Conservation (phyloP, 2,797 vertebrate species). For the Eospalax fontanierii region DNA sequence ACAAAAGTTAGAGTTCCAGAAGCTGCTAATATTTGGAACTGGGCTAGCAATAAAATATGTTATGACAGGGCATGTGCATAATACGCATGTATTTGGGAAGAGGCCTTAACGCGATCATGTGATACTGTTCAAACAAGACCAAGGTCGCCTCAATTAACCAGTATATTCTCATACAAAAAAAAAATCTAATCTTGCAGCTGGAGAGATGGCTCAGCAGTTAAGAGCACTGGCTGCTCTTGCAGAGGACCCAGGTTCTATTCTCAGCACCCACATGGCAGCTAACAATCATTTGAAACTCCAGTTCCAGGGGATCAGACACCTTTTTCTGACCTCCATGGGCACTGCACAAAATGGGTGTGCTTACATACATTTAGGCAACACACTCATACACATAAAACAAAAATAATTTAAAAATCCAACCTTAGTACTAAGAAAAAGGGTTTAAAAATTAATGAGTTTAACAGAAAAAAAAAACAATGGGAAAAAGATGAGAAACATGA, state of each 20-base stretch:
- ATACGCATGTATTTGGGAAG: not conserved
- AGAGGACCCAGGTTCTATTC: no score
- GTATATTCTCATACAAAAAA: not conserved
- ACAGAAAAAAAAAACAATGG: slow-evolving; percentile 11
- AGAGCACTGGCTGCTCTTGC: no score
- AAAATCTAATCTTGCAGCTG: no score
- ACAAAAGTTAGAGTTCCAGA: slow-evolving; percentile 35
- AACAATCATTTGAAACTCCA: no score
- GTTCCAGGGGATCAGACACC: no score
- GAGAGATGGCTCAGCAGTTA: no score
- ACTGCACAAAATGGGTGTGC: no score
- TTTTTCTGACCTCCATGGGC: no score
- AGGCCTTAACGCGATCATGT: not conserved
- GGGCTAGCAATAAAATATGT: not conserved
- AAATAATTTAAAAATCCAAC: not conserved
- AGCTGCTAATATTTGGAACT: slow-evolving; percentile 44
- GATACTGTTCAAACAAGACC: slow-evolving; percentile 32
- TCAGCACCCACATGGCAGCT: no score
- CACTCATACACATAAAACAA: not conserved
- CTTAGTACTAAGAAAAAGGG: not conserved
- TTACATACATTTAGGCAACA: no score
- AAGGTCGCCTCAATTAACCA: slow-evolving; percentile 41
- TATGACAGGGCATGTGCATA: not conserved
- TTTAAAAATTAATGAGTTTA: slow-evolving; percentile 3
- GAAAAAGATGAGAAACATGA: slow-evolving; percentile 28